A percentile compares a stretch with the other conserved stretches of the same genome.
These are phyloP conservation scores for Odobenus rosmarus DNA, from an alignment of 2,113 vertebrate species.

Conservation along the genomic window DNA sequence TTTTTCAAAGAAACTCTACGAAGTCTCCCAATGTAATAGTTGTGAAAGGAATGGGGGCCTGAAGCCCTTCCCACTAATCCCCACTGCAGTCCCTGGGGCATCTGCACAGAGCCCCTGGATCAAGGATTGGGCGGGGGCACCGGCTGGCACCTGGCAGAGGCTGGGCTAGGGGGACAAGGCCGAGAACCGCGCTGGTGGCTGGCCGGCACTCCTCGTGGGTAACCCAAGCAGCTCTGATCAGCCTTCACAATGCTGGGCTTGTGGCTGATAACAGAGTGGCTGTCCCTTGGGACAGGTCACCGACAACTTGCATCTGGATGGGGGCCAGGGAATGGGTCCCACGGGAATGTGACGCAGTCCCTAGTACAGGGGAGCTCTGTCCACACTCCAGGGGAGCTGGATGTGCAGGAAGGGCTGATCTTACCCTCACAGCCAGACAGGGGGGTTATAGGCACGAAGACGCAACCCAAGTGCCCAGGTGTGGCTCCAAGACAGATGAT, in stretches of 20 bases:
- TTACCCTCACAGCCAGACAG: accelerated
- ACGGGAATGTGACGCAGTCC: not conserved
- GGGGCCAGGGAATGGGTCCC: not conserved
- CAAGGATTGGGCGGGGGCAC: not conserved
- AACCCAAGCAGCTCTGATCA: not conserved
- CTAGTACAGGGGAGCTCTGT: not conserved
- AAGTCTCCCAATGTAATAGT: accelerated
- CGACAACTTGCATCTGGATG: not conserved
- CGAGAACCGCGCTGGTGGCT: accelerated
- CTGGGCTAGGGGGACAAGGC: accelerated
- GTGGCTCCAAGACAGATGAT: not conserved
- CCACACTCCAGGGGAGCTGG: accelerated
- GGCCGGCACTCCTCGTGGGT: not conserved
- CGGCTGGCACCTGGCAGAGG: not conserved
- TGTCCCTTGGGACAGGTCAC: not conserved
- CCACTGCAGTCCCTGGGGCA: not conserved
- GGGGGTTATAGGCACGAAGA: not conserved
- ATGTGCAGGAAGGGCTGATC: accelerated
- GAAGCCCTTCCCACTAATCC: not conserved
- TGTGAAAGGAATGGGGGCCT: not conserved
- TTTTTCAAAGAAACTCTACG: not conserved
- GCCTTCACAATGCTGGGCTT: not conserved
- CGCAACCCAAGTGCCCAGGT: too few species aligned
- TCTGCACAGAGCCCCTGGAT: accelerated
- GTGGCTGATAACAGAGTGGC: not conserved